Conservation (phyloP, 2,113 vertebrate species). For the Sylvicapra grimmia region DNA sequence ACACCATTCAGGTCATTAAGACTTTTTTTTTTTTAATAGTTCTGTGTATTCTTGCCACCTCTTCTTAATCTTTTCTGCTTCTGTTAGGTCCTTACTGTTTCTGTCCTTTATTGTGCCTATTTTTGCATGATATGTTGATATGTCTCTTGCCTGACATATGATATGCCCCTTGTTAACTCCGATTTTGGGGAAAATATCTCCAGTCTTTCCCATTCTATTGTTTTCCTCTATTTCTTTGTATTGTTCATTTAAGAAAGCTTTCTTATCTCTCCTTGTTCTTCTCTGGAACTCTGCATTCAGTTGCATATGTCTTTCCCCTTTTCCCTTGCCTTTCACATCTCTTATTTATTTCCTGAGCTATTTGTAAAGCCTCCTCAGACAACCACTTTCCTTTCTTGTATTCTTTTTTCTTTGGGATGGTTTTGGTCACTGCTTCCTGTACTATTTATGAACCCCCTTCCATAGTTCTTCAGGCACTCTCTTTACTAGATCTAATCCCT, state of each 20-base stretch:
- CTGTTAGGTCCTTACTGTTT: neutral
- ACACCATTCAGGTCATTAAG: neutral
- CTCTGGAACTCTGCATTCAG: neutral
- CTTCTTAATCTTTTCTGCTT: neutral
- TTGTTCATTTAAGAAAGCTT: neutral
- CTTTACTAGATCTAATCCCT: neutral
- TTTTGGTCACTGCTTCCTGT: neutral
- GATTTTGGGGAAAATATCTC: neutral
- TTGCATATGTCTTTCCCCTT: neutral
- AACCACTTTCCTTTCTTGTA: neutral
- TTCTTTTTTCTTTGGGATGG: neutral
- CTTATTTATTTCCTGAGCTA: neutral
- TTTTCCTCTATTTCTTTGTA: neutral
- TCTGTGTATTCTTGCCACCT: neutral
- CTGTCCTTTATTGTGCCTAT: neutral
- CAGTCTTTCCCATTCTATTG: neutral
- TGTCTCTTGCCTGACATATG: neutral
- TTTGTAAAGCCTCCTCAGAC: neutral
- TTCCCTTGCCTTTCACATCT: neutral
- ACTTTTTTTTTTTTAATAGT: neutral
- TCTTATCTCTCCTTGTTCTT: neutral
- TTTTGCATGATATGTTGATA: neutral
- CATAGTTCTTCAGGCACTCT: neutral
- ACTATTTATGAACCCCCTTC: neutral
- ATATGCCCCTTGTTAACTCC: neutral